Conservation (phyloP, 2,797 vertebrate genomes). For the Danionella dracula region DNA sequence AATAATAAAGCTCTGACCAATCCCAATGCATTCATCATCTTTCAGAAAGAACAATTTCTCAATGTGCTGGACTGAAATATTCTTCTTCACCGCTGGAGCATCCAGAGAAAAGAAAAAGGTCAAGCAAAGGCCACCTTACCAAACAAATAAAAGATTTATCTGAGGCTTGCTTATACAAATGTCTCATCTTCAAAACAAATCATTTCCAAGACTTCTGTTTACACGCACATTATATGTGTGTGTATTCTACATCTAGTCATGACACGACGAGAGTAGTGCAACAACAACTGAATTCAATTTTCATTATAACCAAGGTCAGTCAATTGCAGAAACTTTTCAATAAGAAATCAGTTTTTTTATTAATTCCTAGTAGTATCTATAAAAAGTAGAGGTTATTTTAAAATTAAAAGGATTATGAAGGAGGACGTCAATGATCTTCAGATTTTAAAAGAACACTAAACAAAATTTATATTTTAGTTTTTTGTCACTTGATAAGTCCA, state of each 20-base stretch:
- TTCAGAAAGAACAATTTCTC: slow-evolving; percentile 2
- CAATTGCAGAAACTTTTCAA: slow-evolving; percentile 35
- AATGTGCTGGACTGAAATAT: slow-evolving; percentile 3
- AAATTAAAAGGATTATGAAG: no score
- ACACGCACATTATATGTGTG: not conserved
- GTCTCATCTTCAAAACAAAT: slow-evolving; percentile 8
- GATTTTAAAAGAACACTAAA: no score
- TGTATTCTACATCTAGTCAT: slow-evolving; percentile 10
- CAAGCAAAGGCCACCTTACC: not conserved
- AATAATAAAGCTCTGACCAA: not conserved
- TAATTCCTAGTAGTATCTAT: slow-evolving; percentile 30
- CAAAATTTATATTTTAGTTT: no score
- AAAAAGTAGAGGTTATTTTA: slow-evolving; percentile 35
- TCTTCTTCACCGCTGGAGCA: not conserved
- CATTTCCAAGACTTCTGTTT: not conserved
- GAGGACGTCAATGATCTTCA: no score
- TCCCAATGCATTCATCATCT: not conserved
- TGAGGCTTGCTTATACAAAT: slow-evolving; percentile 3
- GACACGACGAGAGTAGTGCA: slow-evolving; percentile 5
- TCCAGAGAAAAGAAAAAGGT: slow-evolving; percentile 15
- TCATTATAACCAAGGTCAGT: slow-evolving; percentile 15
- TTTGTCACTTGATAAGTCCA: no score
- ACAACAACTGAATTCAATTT: slow-evolving; percentile 23
- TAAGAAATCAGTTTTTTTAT: no score
- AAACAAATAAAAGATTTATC: not conserved